Base-by-base conservation (phyloP, 2,888 invertebrate genomes). In the Drosophila kokeensis region DNA sequence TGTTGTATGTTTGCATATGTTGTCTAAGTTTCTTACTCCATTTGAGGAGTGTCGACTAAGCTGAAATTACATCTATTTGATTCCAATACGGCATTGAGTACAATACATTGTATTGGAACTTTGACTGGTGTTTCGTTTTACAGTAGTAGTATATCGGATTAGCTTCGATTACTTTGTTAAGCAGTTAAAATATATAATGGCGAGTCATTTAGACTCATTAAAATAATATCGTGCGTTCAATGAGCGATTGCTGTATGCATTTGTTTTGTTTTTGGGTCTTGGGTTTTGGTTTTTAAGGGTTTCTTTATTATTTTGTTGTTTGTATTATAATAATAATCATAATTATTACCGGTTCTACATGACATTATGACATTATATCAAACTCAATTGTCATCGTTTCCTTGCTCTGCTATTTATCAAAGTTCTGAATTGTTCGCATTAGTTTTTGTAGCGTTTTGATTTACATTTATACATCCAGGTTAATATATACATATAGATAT, bases 261-360 rank as follows among this genome's bases (percentile, higher is more conserved):
- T 38, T 53, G 30, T 40, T 49, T 61, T 40, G 6, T 6, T n/a
- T 53, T 40, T 52, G 55, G 38, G 13, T 27, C 58, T 38, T 53
- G 60, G 24, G 55, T 42, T 24, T 67, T 58, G 42, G 50, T 50
- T 69, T 80, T 66, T 75, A 69, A 74, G 76, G 84, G 71, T 84
- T 78, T 89, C 76, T 82, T 81, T 84, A 79, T 89, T 90, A 82
- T 84, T 72, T 69, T 68, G 73, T 58, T 76, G 40, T 75, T 70
- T 73, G 82, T 85, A 87, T 89, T 82, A 81, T 81, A 77, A 85
- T 89, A 77, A 75, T 89, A 80, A 73, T 78, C 75, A 79, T 78
- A 78, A 81, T 83, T 75, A 73, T 76, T 81, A 85, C 76, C 73
- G 79, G 71, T 62, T 75, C 86, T 80, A 76, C 79, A 81, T 71